Percentiles rank a stretch among this genome's conserved stretches.
phyloP scores from a whole-genome alignment of 1,140 invertebrate species.

The Drosophila bipectinata region DNA sequence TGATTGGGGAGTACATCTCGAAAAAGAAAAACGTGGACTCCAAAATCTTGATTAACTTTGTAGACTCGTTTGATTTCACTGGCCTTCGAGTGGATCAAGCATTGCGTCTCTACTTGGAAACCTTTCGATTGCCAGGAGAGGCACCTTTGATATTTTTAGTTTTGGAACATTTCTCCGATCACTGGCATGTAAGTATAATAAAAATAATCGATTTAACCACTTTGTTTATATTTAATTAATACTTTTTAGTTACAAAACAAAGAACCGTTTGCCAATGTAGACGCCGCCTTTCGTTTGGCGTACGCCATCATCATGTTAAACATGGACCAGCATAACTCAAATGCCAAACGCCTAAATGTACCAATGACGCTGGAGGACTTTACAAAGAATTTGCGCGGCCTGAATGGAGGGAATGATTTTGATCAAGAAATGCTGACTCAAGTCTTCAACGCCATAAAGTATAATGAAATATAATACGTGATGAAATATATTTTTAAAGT shows the following conservation, averaged over 20 bases:
- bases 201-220: background rate
- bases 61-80: conserved; percentile 95
- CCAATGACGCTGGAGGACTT: conserved; percentile 98
- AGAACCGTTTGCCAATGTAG: conserved; percentile 96
- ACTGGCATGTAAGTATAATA: conserved; percentile 93
- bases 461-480: conserved; percentile 16
- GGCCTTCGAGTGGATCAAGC: conserved; percentile 97
- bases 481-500: background rate
- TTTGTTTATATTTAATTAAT: background rate
- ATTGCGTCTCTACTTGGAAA: conserved; percentile 96
- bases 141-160: conserved; percentile 97
- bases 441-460: conserved; percentile 98
- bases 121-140: conserved; percentile 98
- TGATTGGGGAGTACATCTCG: conserved; percentile 98
- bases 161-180: conserved; percentile 98
- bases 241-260: conserved; percentile 93
- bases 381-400: conserved; percentile 95
- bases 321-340: conserved; percentile 99
- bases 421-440: conserved; percentile 97
- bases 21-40: conserved; percentile 86
- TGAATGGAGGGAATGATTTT: conserved; percentile 97
- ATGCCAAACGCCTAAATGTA: conserved; percentile 96
- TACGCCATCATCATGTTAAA: conserved; percentile 99
- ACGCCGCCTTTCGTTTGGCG: conserved; percentile 98
- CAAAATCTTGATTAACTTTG: conserved; percentile 88